Evolutionary conservation across 2,797 vertebrate genomes (phyloP), one percentile per base, ranked within the genome.

Genomic region (Artibeus lituratus): DNA sequence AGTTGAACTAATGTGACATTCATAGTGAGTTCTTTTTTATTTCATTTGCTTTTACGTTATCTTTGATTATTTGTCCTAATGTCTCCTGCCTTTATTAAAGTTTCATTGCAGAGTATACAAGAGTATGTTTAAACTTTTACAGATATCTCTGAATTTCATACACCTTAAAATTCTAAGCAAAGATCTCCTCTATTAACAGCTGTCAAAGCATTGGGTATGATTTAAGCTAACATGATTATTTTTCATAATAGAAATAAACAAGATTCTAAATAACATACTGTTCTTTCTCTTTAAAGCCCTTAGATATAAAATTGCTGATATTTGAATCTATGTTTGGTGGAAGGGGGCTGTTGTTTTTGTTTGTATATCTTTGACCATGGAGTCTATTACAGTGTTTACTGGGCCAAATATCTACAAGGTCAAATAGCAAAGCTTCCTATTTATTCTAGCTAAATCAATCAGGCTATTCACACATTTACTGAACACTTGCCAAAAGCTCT

Each of bases 381-480:
- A 90, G 37, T 89, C 77, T 88, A 59, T 87, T 76, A 80, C 44
- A 90, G 12, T 92, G 73, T 80, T 95, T 93, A 91, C 82, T 85
- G 57, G 94, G 70, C 47, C 57, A 90, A 95, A 18, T 72, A 95
- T 86, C 78, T 94, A 95, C 49, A 92, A 90, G 51, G 78, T 92
- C 90, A 95, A 96, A 92, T 0, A 69, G 94, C 86, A 95, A 96
- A 93, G 91, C 57, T 95, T 95, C 90, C 81, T 94, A 91, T 90
- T 93, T 87, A 95, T 92, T 90, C n/a, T 37, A 90, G 65, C 39
- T 87, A 97, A 97, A 96, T 97, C 96, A 96, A 87, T 97, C 87
- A 95, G 74, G 80, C 70, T 95, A 95, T 95, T 97, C 93, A 95
- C 62, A 96, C 42, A 97, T 76, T 95, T 93, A 96, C 0, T 84